A percentile compares a stretch with the other conserved stretches of the same genome.
These are phyloP conservation scores for Isoperla grammatica DNA, from an alignment of 2,888 invertebrate species.

Conservation along the genomic window DNA sequence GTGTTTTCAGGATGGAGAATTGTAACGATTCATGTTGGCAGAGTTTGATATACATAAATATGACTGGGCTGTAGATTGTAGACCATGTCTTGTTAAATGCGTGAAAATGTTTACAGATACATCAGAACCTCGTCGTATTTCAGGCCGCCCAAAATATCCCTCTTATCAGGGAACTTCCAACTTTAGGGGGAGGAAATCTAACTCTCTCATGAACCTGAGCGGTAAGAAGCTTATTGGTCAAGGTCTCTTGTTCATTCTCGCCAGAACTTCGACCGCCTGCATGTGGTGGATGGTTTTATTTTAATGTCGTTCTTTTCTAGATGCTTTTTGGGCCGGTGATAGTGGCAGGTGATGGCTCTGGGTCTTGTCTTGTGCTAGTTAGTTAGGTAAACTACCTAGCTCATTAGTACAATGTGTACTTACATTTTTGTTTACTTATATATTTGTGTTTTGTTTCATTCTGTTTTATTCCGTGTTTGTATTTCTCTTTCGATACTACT, in stretches of 20 bases:
- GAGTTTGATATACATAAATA: background rate
- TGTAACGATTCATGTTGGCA: background rate
- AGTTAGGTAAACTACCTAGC: background rate
- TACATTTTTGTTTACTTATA: too few species aligned
- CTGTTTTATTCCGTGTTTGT: too few species aligned
- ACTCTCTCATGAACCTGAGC: conserved; percentile 93
- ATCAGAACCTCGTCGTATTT: conserved; percentile 69
- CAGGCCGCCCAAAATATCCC: conserved; percentile 78
- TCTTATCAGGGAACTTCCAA: conserved; percentile 63
- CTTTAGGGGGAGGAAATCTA: conserved; percentile 89
- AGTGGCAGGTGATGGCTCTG: conserved; percentile 22
- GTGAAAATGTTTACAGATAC: conserved; percentile 63
- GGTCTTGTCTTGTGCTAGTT: conserved; percentile 1
- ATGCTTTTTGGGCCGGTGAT: conserved; percentile 20
- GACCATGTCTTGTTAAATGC: background rate
- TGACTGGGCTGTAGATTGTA: background rate
- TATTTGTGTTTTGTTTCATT: too few species aligned
- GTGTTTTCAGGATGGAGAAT: too few species aligned
- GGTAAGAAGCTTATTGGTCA: conserved; percentile 59
- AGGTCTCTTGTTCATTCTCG: too few species aligned
- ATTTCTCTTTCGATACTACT: too few species aligned
- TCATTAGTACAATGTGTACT: too few species aligned
- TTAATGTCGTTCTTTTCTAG: conserved; percentile 22
- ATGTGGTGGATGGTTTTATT: conserved; percentile 26
- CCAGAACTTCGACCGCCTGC: conserved; percentile 1